These are phyloP conservation scores for Clarias fuscus DNA, from an alignment of 2,797 vertebrate genomes.

Conservation along the genomic window DNA sequence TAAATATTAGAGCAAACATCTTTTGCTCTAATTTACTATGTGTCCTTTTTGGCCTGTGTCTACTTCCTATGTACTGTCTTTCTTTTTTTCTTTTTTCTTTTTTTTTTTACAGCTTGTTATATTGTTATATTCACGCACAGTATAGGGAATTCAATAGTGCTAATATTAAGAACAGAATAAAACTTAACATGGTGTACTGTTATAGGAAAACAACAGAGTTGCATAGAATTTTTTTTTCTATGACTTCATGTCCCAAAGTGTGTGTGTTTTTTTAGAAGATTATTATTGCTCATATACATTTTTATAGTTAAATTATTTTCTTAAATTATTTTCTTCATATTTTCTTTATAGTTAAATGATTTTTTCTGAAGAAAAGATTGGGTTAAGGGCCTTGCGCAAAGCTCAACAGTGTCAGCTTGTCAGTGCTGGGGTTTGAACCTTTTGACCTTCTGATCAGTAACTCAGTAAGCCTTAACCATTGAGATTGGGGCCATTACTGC, in stretches of 20 bases:
- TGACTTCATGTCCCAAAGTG: neutral
- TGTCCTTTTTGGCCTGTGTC: slow-evolving; percentile 20
- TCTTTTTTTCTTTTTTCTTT: neutral
- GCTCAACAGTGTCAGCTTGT: too few relatives aligned
- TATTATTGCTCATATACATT: too few relatives aligned
- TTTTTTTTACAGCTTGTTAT: neutral
- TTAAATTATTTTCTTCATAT: too few relatives aligned
- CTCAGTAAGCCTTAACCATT: too few relatives aligned
- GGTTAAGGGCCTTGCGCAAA: too few relatives aligned
- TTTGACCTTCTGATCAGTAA: too few relatives aligned
- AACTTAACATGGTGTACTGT: neutral
- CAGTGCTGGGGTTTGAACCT: too few relatives aligned
- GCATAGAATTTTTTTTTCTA: neutral
- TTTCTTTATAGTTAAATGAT: too few relatives aligned
- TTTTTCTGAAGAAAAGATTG: too few relatives aligned
- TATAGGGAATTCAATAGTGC: neutral
- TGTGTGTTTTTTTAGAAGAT: neutral
- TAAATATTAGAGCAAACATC: slow-evolving; percentile 54
- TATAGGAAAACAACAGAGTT: neutral
- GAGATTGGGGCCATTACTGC: too few relatives aligned
- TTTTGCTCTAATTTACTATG: slow-evolving; percentile 28
- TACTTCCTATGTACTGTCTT: neutral
- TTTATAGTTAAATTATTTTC: too few relatives aligned
- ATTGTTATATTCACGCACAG: neutral
- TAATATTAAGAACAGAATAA: neutral